Conservation (phyloP, 2,113 vertebrate species). For the Microtus montanus region DNA sequence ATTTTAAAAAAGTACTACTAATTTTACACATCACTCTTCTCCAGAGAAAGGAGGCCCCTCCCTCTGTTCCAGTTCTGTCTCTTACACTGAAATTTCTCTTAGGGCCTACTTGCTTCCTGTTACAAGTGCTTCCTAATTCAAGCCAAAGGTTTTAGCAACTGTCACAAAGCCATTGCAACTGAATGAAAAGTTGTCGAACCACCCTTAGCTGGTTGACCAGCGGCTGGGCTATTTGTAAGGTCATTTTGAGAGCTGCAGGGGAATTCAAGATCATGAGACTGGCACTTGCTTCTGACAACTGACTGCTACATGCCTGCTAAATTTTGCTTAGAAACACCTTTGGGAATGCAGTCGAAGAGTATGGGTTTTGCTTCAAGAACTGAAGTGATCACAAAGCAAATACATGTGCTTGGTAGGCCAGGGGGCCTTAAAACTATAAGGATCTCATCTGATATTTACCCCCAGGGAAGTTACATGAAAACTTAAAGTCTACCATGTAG, state of each 20-base stretch:
- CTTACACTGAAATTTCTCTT: slow-evolving; percentile 53
- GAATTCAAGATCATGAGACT: slow-evolving; percentile 33
- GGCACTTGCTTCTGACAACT: slow-evolving; percentile 30
- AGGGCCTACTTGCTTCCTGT: slow-evolving; percentile 54
- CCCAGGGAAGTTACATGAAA: slow-evolving; percentile 33
- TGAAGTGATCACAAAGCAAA: slow-evolving; percentile 47
- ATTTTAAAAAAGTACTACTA: neutral
- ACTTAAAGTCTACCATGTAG: neutral
- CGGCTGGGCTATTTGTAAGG: slow-evolving; percentile 70
- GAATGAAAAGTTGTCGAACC: slow-evolving; percentile 82
- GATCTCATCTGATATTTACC: neutral
- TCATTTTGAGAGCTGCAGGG: slow-evolving; percentile 70
- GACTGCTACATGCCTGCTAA: neutral
- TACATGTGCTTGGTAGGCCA: slow-evolving; percentile 29
- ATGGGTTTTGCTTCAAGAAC: slow-evolving; percentile 44
- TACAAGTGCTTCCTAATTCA: slow-evolving; percentile 80
- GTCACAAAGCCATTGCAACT: slow-evolving; percentile 81
- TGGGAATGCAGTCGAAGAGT: neutral
- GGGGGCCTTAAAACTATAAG: neutral
- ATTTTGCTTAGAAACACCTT: slow-evolving; percentile 53
- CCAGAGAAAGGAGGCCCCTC: neutral
- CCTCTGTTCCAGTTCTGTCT: slow-evolving; percentile 40
- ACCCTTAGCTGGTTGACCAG: slow-evolving; percentile 76
- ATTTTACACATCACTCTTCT: neutral
- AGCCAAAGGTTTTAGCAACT: slow-evolving; percentile 77